Evolutionary conservation across 2,797 vertebrate species (phyloP), one percentile per base, ranked within the genome.

Genomic region (Falco concolor): DNA sequence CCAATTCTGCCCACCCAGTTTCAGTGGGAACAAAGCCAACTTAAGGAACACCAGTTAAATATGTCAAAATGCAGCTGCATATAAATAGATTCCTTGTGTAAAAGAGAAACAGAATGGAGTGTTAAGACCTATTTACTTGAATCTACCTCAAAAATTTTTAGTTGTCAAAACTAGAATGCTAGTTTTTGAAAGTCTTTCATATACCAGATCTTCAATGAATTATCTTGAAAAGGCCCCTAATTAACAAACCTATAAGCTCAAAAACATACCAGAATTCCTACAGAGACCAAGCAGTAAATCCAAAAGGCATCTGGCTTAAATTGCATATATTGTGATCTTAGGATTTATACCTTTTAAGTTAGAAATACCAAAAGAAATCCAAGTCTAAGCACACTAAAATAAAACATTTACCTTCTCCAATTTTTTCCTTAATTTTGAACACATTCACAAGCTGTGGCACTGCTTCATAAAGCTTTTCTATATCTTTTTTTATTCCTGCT

Each of bases 381-480:
- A 88, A 38, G 64, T 49, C 42, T 64, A 60, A 56, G 21, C 56
- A 77, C 74, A 20, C 15, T 83, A 88, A 90, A 95, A 82, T 40
- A 60, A 93, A 87, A 60, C 54, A 89, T 83, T 97, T 98, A 99
- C 99, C 99, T 99, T 99, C 99, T 97, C 99, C 99, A 53, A 99
- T 99, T 98, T 99, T 99, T 87, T 99, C 98, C 64, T 98, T 98
- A 81, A 99, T 98, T 95, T 96, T 98, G 97, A 99, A 99, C 68
- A 99, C 94, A 95, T 97, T 98, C 54, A 97, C 96, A 84, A 99
- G 98, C 97, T 99, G 98, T 91, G 99, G 99, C 49, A 99, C 98
- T 69, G 98, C 98, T 98, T 99, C 98, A 97, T 98, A 99, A 91
- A 99, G 98, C 23, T 98, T 98, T 88, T 99, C 98, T 87, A 99